These are phyloP conservation scores for Prionace glauca DNA, from an alignment of 2,797 vertebrate genomes.

Conservation along the genomic window DNA sequence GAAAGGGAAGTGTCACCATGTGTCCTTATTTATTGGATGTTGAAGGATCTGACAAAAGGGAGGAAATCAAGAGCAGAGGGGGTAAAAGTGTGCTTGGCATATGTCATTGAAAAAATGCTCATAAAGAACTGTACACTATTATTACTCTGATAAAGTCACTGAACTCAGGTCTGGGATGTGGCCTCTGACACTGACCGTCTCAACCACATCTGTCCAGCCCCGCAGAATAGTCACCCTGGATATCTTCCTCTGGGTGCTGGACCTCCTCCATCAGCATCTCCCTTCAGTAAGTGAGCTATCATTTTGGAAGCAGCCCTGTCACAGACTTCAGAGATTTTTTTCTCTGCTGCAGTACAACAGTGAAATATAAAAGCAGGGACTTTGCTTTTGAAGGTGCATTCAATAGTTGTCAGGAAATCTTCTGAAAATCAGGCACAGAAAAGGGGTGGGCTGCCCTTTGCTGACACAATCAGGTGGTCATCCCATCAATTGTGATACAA, in stretches of 20 bases:
- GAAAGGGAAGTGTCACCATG: not conserved
- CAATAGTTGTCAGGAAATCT: not conserved
- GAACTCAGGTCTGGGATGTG: not conserved
- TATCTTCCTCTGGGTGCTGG: not conserved
- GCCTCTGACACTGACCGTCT: not conserved
- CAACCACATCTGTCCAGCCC: not conserved
- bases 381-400: not conserved
- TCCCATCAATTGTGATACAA: not conserved
- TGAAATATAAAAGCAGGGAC: not conserved
- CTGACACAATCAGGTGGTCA: not conserved
- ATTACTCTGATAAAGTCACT: not conserved
- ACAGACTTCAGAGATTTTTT: not conserved
- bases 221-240: not conserved
- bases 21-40: not conserved
- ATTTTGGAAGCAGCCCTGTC: not conserved
- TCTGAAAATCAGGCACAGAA: not conserved
- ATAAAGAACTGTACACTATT: not conserved
- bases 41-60: not conserved
- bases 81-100: not conserved
- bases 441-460: no score
- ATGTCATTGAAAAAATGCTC: not conserved
- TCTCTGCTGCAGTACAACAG: not conserved
- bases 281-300: not conserved
- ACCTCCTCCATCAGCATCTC: not conserved
- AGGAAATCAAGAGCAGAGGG: not conserved